phyloP scores from a whole-genome alignment of 2,113 vertebrate species.

The Fukomys damarensis region DNA sequence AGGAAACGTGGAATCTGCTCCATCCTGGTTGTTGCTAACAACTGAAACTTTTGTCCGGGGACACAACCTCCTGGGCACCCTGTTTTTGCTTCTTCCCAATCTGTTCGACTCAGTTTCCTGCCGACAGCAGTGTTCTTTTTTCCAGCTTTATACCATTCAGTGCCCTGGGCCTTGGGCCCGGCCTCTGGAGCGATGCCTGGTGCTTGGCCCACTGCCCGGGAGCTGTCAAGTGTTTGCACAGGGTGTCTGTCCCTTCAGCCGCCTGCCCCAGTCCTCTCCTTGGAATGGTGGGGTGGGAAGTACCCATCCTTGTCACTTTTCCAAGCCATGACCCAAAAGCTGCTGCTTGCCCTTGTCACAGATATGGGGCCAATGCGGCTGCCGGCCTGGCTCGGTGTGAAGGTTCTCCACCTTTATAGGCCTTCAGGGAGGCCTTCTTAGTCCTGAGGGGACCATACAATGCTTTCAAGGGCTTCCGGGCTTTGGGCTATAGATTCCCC shows the following conservation, averaged over 20 bases:
- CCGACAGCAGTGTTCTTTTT: conserved; percentile 66
- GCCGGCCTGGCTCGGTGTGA: background rate
- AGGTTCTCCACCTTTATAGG: conserved; percentile 15
- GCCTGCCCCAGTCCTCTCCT: conserved; percentile 63
- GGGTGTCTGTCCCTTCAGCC: conserved; percentile 63
- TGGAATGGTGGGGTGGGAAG: conserved; percentile 45
- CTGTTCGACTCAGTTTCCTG: conserved; percentile 75
- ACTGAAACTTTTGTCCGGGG: conserved; percentile 45
- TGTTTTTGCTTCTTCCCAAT: conserved; percentile 74
- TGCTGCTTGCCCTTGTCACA: background rate
- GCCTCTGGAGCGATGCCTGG: conserved; percentile 71
- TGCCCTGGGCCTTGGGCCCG: conserved; percentile 62
- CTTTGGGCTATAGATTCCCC: background rate
- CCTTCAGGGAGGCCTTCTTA: conserved; percentile 32
- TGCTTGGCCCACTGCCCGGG: conserved; percentile 65
- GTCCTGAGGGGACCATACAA: conserved; percentile 9
- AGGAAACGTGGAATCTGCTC: conserved; percentile 34
- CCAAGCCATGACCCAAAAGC: conserved; percentile 37
- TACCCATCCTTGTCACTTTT: conserved; percentile 62
- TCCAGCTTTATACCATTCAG: conserved; percentile 67
- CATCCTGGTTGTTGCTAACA: conserved; percentile 21
- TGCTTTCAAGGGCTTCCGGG: conserved; percentile 38
- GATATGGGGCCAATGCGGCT: conserved; percentile 42
- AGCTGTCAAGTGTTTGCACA: conserved; percentile 71
- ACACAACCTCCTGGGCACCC: conserved; percentile 68